Evolutionary conservation across 2,888 invertebrate species (phyloP).

Genomic region (Clivina fossor): DNA sequence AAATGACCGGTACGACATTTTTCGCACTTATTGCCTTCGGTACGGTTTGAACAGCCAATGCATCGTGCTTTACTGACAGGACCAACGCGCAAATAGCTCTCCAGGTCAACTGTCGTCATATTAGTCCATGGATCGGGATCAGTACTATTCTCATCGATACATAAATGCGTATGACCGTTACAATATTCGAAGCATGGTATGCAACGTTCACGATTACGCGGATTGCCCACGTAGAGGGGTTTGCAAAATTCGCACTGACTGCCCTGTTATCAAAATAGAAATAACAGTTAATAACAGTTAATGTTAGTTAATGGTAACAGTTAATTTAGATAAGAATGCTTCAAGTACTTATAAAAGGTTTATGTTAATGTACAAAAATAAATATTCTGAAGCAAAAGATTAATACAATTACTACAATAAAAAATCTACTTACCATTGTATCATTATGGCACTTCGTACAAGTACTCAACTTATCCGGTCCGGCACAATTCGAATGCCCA

Average conservation of each 20-base stretch:
- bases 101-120: constrained; percentile 59
- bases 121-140: constrained; percentile 53
- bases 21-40: constrained; percentile 80
- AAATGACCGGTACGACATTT: constrained; percentile 63
- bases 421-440: constrained; percentile 79
- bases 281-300: not conserved
- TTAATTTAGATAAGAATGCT: not conserved
- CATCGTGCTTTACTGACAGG: constrained; percentile 75
- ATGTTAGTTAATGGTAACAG: not conserved
- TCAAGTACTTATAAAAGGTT: too few relatives aligned
- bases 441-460: constrained; percentile 88
- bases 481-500: constrained; percentile 89
- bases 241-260: constrained; percentile 89
- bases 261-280: constrained; percentile 59
- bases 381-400: too few relatives aligned
- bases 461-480: constrained; percentile 78
- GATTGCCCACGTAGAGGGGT: constrained; percentile 89
- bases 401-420: too few relatives aligned
- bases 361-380: too few relatives aligned
- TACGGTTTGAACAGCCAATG: constrained; percentile 79
- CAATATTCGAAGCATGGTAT: constrained; percentile 87
- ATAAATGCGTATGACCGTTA: constrained; percentile 82
- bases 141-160: constrained; percentile 61
- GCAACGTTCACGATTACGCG: constrained; percentile 80
- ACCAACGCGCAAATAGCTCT: constrained; percentile 67